phyloP scores from a whole-genome alignment of 2,113 vertebrate genomes.

The Cephalopholis sonnerati region DNA sequence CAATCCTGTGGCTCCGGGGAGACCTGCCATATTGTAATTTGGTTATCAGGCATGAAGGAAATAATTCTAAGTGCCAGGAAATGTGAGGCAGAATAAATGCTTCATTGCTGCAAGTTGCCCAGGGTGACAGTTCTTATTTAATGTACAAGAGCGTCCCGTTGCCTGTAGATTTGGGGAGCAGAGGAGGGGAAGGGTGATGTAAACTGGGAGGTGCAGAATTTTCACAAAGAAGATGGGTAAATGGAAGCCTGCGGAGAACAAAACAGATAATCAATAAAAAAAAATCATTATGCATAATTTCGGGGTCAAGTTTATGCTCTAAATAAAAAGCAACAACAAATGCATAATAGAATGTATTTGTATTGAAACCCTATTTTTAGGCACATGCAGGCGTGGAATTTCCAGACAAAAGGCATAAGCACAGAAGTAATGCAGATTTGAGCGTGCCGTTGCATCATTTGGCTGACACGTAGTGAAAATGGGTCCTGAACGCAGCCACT shows the following conservation, averaged over 20 bases:
- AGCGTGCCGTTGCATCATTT: constrained; percentile 74
- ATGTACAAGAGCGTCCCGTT: constrained; percentile 97
- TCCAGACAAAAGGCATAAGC: constrained; percentile 63
- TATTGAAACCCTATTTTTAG: constrained; percentile 26
- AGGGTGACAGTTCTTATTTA: constrained; percentile 99
- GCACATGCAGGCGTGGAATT: constrained; percentile 10
- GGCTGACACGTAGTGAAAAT: constrained; percentile 79
- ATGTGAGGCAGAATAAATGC: constrained; percentile 99
- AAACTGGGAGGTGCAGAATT: constrained; percentile 57
- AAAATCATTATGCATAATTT: constrained; percentile 37
- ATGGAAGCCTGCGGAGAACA: constrained; percentile 15
- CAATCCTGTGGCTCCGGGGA: constrained; percentile 97
- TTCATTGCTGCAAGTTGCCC: constrained; percentile 97
- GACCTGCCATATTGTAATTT: constrained; percentile 99
- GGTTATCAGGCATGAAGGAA: constrained; percentile 99
- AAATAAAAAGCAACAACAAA: constrained; percentile 9
- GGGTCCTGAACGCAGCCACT: constrained; percentile 79
- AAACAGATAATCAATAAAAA: constrained; percentile 52
- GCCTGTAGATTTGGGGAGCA: constrained; percentile 90
- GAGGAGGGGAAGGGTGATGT: constrained; percentile 42
- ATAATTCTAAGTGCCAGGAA: constrained; percentile 99
- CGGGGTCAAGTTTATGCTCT: background rate
- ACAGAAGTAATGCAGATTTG: constrained; percentile 67
- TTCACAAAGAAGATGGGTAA: constrained; percentile 37
- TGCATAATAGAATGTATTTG: background rate